A percentile compares a stretch with the other conserved stretches of the same genome.
These are phyloP conservation scores for Himalopsyche anomala DNA, from an alignment of 2,888 invertebrate genomes.

Conservation along the genomic window DNA sequence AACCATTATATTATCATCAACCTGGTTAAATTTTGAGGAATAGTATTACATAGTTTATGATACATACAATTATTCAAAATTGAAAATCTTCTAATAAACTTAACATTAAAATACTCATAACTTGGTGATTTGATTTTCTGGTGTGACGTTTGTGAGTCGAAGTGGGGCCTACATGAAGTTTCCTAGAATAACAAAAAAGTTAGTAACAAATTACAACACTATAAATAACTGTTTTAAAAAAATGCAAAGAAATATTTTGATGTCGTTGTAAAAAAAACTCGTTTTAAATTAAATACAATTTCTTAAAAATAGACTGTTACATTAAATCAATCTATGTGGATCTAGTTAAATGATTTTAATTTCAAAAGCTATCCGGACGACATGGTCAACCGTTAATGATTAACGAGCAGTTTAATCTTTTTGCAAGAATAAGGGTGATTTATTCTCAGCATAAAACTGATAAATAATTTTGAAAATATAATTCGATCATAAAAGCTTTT, in stretches of 20 bases:
- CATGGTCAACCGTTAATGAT: too few relatives aligned
- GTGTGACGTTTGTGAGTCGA: conserved; percentile 56
- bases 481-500: too few relatives aligned
- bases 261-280: too few relatives aligned
- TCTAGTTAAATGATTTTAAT: too few relatives aligned
- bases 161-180: conserved; percentile 64
- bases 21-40: conserved; percentile 59
- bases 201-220: neutral
- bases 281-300: too few relatives aligned
- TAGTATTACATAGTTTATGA: conserved; percentile 51
- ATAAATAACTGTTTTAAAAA: neutral
- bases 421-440: too few relatives aligned
- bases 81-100: conserved; percentile 58
- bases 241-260: neutral
- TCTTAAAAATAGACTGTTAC: too few relatives aligned
- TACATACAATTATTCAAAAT: conserved; percentile 54
- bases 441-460: too few relatives aligned
- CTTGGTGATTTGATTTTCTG: conserved; percentile 63
- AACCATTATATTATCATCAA: conserved; percentile 57
- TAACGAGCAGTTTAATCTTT: too few relatives aligned
- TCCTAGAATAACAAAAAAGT: conserved; percentile 61
- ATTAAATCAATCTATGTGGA: too few relatives aligned
- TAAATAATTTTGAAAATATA: too few relatives aligned
- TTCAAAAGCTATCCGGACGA: too few relatives aligned
- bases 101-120: conserved; percentile 57